Base-by-base conservation (phyloP, 2,113 vertebrate species). In the Sclerurus mexicanus region DNA sequence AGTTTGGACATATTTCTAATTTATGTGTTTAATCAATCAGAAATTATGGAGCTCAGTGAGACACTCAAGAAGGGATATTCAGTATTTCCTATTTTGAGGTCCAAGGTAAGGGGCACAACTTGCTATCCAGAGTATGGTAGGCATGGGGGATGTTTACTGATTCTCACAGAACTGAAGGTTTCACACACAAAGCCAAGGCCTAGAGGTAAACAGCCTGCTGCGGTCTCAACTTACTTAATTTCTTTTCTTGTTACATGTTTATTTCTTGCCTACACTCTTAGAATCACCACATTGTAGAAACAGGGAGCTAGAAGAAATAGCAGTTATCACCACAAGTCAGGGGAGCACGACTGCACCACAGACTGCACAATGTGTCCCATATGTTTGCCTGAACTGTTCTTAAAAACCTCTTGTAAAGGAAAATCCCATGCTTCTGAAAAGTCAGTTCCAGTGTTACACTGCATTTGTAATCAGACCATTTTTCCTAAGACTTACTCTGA, bases 391-490 rank as follows among this genome's bases (percentile, higher is more conserved):
- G 24, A n/a, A 16, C 7, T 22, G 11, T 28, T 50, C 44, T 82
- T 85, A 39, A 85, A 89, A 72, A 31, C 5, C 13, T 63, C 22
- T 7, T 68, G n/a, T 49, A 40, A 66, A 52, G 12, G 27, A 46
- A 24, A 79, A 31, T 4, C 27, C 33, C 16, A 3, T 75, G 7
- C 27, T 77, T 86, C 79, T 55, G 40, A 85, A 68, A 91, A 87
- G 27, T 2, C 2, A 0, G 8, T 53, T 88, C 22, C 23, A 79
- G 28, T 33, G 27, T 7, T 50, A 46, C 0, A 0, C 7, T 42
- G 9, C 40, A 31, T 64, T 83, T 91, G 23, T 21, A 85, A 73
- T n/a, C 22, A 73, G 24, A 62, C 7, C 62, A 5, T 37, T 77
- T 90, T 74, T 50, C 21, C 33, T 31, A 50, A 90, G 14, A 58